These are phyloP conservation scores for Cephalopholis sonnerati DNA, from an alignment of 2,113 vertebrate genomes.

Conservation along the genomic window DNA sequence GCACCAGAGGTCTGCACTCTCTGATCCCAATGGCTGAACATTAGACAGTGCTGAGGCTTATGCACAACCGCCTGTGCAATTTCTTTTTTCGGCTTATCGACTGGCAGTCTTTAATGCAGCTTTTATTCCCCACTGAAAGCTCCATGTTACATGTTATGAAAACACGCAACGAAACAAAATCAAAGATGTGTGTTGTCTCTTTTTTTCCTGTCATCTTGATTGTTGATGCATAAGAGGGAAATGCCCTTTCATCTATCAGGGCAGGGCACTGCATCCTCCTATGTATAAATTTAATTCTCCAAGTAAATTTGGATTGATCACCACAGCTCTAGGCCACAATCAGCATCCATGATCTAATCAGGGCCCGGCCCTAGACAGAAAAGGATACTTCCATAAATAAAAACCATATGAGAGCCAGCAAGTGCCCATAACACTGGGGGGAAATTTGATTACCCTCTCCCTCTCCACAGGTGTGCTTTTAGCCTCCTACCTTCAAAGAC, in stretches of 20 bases:
- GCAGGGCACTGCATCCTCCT: constrained; percentile 77
- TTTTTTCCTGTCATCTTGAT: constrained; percentile 45
- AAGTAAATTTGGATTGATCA: constrained; percentile 87
- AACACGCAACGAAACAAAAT: constrained; percentile 39
- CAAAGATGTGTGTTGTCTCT: background rate
- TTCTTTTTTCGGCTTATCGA: constrained; percentile 43
- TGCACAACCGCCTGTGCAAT: constrained; percentile 35
- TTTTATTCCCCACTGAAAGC: constrained; percentile 38
- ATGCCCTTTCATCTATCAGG: constrained; percentile 79
- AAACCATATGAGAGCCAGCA: constrained; percentile 82
- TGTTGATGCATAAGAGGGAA: constrained; percentile 62
- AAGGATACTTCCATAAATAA: constrained; percentile 86
- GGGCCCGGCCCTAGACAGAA: constrained; percentile 72
- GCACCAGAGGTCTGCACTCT: constrained; percentile 65
- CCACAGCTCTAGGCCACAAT: constrained; percentile 80
- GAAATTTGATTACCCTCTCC: constrained; percentile 80
- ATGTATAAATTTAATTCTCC: constrained; percentile 84
- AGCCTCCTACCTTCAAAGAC: constrained; percentile 70
- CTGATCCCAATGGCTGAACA: constrained; percentile 67
- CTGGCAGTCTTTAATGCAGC: constrained; percentile 46
- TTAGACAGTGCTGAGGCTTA: constrained; percentile 62
- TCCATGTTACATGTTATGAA: constrained; percentile 22
- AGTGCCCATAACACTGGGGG: constrained; percentile 77
- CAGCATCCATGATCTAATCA: constrained; percentile 84
- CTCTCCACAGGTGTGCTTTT: constrained; percentile 84